Conservation (phyloP, 2,888 invertebrate species). For the Tromatobia lineatoria region DNA sequence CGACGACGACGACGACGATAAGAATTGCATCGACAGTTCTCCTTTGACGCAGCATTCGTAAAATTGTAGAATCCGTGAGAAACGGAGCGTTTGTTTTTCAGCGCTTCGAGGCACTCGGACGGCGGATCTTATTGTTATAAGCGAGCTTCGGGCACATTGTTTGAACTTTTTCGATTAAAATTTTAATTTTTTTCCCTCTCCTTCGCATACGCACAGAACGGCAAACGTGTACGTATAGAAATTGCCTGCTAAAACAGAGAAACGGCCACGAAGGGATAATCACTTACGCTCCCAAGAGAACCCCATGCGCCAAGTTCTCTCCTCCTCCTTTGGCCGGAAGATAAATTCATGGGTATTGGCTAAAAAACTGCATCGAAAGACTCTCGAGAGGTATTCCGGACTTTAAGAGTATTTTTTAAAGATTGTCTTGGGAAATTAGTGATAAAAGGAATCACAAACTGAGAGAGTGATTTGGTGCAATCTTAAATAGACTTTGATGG, state of each 20-base stretch:
- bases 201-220: conserved; percentile 36
- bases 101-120: conserved; percentile 10
- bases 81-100: conserved; percentile 57
- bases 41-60: conserved; percentile 34
- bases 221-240: not conserved
- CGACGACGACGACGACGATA: conserved; percentile 40
- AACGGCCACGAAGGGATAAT: conserved; percentile 57
- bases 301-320: not conserved
- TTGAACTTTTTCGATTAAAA: conserved; percentile 83
- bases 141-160: conserved; percentile 74
- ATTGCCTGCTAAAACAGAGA: conserved; percentile 13
- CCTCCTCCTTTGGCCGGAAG: conserved; percentile 11
- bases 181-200: conserved; percentile 68
- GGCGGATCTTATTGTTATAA: conserved; percentile 72
- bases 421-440: not conserved
- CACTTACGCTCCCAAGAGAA: conserved; percentile 65
- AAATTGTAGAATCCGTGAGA: conserved; percentile 51
- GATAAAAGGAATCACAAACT: not conserved
- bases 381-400: not conserved
- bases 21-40: conserved; percentile 57
- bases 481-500: not conserved
- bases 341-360: conserved; percentile 33
- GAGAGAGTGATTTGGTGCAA: not conserved
- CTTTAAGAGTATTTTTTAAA: not conserved
- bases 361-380: conserved; percentile 1